Evolutionary conservation across 2,888 invertebrate species (phyloP).

Genomic region (Clanis bilineata): DNA sequence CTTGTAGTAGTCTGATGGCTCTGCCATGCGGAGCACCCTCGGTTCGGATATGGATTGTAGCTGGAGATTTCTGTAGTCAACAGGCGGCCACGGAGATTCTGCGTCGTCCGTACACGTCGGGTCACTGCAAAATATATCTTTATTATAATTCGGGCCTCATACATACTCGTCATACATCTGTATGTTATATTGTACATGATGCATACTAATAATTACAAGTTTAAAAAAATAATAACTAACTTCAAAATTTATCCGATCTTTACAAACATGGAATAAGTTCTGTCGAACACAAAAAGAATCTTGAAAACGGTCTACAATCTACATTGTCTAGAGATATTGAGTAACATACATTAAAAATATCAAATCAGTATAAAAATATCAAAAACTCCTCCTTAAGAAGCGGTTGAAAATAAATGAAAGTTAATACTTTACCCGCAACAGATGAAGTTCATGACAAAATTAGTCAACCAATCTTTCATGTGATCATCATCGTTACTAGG

Average conservation of each 20-base stretch:
- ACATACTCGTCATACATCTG: too few relatives aligned
- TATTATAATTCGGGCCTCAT: too few relatives aligned
- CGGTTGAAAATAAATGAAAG: neutral
- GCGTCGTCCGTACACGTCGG: conserved; percentile 15
- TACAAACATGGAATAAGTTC: too few relatives aligned
- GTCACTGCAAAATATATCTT: conserved; percentile 5
- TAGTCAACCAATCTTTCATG: conserved; percentile 34
- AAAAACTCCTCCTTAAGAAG: too few relatives aligned
- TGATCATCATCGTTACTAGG: conserved; percentile 26
- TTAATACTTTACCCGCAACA: conserved; percentile 27
- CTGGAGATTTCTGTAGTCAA: neutral
- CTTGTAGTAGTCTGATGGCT: conserved; percentile 21
- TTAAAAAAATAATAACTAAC: too few relatives aligned
- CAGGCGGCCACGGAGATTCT: conserved; percentile 16
- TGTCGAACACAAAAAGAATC: too few relatives aligned
- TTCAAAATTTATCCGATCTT: too few relatives aligned
- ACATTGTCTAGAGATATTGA: too few relatives aligned
- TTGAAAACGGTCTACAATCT: too few relatives aligned
- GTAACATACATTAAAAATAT: too few relatives aligned
- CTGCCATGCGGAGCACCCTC: neutral
- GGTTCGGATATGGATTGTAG: conserved; percentile 5
- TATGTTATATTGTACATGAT: neutral
- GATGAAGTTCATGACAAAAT: conserved; percentile 31
- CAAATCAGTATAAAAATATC: too few relatives aligned
- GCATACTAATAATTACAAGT: too few relatives aligned